phyloP scores from a whole-genome alignment of 2,113 vertebrate species.

The Thalassarche chlororhynchos region DNA sequence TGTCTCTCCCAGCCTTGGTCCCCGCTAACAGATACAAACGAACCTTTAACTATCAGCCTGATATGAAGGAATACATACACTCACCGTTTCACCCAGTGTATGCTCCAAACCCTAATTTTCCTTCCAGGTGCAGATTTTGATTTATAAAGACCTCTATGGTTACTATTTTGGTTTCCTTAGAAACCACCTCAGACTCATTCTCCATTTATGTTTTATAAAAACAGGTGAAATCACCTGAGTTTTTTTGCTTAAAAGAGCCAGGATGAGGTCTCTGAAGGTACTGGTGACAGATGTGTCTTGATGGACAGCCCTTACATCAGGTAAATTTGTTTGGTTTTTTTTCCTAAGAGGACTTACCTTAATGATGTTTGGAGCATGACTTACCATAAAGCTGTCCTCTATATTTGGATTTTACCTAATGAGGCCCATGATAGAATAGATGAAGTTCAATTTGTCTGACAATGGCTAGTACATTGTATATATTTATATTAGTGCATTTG shows the following conservation, averaged over 20 bases:
- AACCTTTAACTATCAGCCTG: neutral
- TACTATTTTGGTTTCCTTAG: neutral
- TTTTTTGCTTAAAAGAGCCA: neutral
- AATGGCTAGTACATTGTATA: neutral
- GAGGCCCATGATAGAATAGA: neutral
- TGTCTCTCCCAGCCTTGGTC: neutral
- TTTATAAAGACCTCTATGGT: neutral
- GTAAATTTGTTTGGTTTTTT: neutral
- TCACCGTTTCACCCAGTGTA: neutral
- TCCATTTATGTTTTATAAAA: neutral
- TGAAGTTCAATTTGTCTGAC: neutral
- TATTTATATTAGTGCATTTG: neutral
- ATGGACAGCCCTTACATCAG: accelerated
- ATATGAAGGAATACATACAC: neutral
- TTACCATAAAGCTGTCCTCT: neutral
- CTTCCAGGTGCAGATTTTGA: neutral
- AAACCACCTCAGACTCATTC: neutral
- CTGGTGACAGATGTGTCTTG: neutral
- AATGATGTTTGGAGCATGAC: neutral
- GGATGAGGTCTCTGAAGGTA: neutral
- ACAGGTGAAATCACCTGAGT: neutral
- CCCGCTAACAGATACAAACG: neutral
- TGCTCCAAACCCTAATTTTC: neutral
- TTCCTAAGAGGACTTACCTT: neutral
- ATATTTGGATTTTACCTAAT: neutral